A percentile compares a stretch with the other conserved stretches of the same genome.
These are phyloP conservation scores for Sebastes iracundus DNA, from an alignment of 2,797 vertebrate species.

Conservation along the genomic window DNA sequence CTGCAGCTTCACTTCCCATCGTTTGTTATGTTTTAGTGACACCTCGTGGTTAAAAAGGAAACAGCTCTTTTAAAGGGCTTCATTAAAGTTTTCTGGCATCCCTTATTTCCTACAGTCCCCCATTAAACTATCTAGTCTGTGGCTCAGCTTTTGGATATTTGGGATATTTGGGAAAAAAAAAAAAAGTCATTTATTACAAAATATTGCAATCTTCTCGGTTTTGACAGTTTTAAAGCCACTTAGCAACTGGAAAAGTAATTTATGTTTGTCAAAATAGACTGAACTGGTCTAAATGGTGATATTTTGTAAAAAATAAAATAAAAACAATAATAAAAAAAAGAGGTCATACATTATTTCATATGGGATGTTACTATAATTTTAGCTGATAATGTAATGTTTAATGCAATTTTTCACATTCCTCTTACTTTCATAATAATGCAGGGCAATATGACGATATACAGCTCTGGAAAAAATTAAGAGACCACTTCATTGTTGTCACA, in stretches of 20 bases:
- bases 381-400: neutral
- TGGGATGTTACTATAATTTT: neutral
- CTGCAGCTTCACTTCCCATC: neutral
- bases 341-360: neutral
- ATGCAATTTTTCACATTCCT: neutral
- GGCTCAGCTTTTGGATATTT: neutral
- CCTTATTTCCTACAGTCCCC: neutral
- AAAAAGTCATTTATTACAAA: neutral
- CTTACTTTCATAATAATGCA: neutral
- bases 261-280: neutral
- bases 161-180: neutral
- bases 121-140: neutral
- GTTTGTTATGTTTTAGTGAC: conserved; percentile 55
- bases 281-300: neutral
- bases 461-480: no score
- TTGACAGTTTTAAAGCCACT: neutral
- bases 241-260: neutral
- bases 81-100: neutral
- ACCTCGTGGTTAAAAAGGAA: conserved; percentile 58
- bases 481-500: no score
- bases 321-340: neutral
- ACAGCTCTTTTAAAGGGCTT: neutral
- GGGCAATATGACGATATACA: no score
- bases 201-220: neutral
- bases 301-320: neutral